Evolutionary conservation across 1,140 invertebrate genomes (phyloP).

Genomic region (Colletes latitarsis): DNA sequence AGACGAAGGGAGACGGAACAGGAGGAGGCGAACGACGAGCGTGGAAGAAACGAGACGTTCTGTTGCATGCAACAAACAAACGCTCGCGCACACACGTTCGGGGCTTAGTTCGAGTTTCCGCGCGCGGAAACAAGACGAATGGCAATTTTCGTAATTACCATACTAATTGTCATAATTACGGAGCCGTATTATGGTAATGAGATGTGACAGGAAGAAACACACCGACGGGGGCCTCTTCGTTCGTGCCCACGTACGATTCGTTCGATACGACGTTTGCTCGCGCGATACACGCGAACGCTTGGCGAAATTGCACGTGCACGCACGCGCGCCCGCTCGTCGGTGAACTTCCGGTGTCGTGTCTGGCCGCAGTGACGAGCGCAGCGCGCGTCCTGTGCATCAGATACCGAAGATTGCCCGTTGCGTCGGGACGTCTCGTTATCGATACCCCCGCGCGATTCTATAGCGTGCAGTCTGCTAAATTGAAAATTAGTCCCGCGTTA

Average conservation of each 20-base stretch:
- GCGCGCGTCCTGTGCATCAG: conserved; percentile 5
- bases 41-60: background rate
- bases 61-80: background rate
- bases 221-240: background rate
- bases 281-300: background rate
- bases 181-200: conserved; percentile 74
- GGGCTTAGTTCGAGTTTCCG: background rate
- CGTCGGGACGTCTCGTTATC: conserved; percentile 9
- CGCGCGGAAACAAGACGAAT: conserved; percentile 49
- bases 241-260: background rate
- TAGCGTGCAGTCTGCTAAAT: background rate
- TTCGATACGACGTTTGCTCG: conserved; percentile 25
- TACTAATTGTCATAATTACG: conserved; percentile 75
- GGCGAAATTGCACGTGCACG: conserved; percentile 54
- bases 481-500: conserved; percentile 12
- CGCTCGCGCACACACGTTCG: background rate
- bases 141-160: conserved; percentile 76
- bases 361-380: background rate
- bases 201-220: conserved; percentile 74
- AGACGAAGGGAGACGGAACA: background rate
- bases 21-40: background rate
- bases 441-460: background rate
- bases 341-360: conserved; percentile 65
- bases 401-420: conserved; percentile 17
- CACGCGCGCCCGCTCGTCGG: conserved; percentile 56